Evolutionary conservation across 1,140 invertebrate genomes (phyloP).

Genomic region (Leguminivora glycinivorella): DNA sequence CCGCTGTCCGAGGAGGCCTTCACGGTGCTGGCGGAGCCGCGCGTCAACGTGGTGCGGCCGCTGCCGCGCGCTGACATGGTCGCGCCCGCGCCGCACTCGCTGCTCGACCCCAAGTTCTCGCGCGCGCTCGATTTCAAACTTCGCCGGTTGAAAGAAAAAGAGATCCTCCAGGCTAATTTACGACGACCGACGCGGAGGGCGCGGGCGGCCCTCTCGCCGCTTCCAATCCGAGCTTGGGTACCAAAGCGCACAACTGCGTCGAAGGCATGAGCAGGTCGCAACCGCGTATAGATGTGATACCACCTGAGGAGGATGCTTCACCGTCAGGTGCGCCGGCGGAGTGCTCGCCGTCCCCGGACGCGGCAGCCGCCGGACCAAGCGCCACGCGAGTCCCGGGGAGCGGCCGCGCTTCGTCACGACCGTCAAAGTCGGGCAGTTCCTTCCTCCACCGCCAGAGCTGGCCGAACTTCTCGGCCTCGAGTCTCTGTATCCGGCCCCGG

Average conservation of each 20-base stretch:
- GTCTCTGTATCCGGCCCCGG: slow-evolving; percentile 58
- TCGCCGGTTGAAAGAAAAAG: slow-evolving; percentile 80
- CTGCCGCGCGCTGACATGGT: slow-evolving; percentile 49
- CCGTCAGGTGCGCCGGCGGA: too few species aligned
- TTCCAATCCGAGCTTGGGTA: slow-evolving; percentile 54
- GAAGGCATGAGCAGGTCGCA: slow-evolving; percentile 55
- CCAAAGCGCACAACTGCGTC: slow-evolving; percentile 43
- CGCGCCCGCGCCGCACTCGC: slow-evolving; percentile 52
- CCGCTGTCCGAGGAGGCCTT: slow-evolving; percentile 26
- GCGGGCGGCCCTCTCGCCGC: slow-evolving; percentile 46
- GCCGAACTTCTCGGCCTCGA: slow-evolving; percentile 82
- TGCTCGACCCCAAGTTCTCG: slow-evolving; percentile 80
- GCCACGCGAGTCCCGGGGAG: slow-evolving; percentile 40
- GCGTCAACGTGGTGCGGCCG: slow-evolving; percentile 58
- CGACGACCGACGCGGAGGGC: slow-evolving; percentile 55
- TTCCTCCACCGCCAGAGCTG: slow-evolving; percentile 87
- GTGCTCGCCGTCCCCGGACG: too few species aligned
- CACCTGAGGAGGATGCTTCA: slow-evolving; percentile 39
- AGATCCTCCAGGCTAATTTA: slow-evolving; percentile 66
- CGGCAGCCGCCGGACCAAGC: slow-evolving; percentile 26
- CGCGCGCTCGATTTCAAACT: slow-evolving; percentile 83
- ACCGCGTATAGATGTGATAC: slow-evolving; percentile 51
- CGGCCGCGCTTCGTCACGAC: slow-evolving; percentile 86
- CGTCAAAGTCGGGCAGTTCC: slow-evolving; percentile 87
- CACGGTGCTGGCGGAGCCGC: slow-evolving; percentile 42